Percentiles rank a stretch among this genome's conserved stretches.
Conservation (phyloP, 1,140 invertebrate species). For the Drosophila parvula region DNA sequence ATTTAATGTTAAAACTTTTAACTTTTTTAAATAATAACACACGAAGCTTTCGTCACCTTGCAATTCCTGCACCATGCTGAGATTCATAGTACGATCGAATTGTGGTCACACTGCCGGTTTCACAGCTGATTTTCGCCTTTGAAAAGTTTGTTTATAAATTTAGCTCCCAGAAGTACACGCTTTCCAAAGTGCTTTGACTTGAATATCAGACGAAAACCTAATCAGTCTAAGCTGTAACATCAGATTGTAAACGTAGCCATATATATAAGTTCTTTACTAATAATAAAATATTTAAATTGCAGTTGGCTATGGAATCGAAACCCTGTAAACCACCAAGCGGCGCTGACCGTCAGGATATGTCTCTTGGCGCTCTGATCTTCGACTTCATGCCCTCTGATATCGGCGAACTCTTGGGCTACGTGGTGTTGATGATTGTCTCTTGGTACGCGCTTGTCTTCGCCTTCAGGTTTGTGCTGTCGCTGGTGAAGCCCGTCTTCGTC, state of each 20-base stretch:
- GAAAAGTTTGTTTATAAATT: constrained; percentile 4
- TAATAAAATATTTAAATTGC: not conserved
- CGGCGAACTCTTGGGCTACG: constrained; percentile 53
- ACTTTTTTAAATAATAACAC: not conserved
- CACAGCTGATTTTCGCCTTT: constrained; percentile 24
- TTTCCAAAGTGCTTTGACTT: not conserved
- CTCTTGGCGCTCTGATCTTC: constrained; percentile 16
- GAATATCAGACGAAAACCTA: not conserved
- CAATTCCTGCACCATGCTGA: not conserved
- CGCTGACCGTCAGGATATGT: constrained; percentile 22
- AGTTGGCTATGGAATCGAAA: constrained; percentile 17
- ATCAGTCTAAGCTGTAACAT: not conserved
- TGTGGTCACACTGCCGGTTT: not conserved
- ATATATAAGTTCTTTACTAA: not conserved
- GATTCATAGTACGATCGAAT: constrained; percentile 1
- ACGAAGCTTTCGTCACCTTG: not conserved
- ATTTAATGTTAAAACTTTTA: too few species aligned
- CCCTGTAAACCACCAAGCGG: not conserved
- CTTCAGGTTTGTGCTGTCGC: constrained; percentile 32
- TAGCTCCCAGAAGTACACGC: not conserved
- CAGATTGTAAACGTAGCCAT: not conserved
- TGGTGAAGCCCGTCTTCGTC: constrained; percentile 50
- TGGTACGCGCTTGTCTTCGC: constrained; percentile 44
- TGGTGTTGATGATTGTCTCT: constrained; percentile 37
- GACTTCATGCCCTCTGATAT: constrained; percentile 60